Conservation (phyloP, 2,888 invertebrate genomes). For the Helobdella robusta region DNA sequence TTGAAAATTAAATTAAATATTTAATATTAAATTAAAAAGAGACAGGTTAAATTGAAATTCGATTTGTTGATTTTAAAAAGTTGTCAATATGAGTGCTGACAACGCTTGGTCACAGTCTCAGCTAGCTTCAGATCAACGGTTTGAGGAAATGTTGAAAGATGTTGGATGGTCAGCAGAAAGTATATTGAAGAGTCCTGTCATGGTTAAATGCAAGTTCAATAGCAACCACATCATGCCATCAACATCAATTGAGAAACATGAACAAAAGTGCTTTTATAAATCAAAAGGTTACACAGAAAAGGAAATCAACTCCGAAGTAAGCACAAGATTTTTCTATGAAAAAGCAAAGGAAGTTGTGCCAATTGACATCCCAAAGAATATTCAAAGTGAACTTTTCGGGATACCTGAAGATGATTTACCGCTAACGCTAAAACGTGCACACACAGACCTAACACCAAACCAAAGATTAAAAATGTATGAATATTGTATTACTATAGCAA, state of each 20-base stretch:
- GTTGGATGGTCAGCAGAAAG: slow-evolving; percentile 13
- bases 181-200: not conserved
- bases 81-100: too few species aligned
- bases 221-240: not conserved
- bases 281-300: not conserved
- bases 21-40: too few species aligned
- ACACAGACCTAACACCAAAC: not conserved
- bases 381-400: not conserved
- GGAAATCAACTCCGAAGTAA: not conserved
- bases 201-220: not conserved
- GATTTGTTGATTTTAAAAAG: too few species aligned
- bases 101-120: too few species aligned
- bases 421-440: not conserved
- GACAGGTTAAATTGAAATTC: too few species aligned
- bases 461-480: slow-evolving; percentile 22
- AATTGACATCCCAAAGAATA: not conserved
- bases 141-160: slow-evolving; percentile 3
- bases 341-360: slow-evolving; percentile 9
- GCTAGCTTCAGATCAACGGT: too few species aligned
- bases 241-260: slow-evolving; percentile 1
- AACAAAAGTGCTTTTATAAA: not conserved
- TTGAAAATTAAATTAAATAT: too few species aligned
- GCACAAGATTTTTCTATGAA: slow-evolving; percentile 17
- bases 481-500: slow-evolving; percentile 8
- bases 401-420: not conserved